These are phyloP conservation scores for Drosophila tani DNA, from an alignment of 1,140 invertebrate genomes.

Conservation along the genomic window DNA sequence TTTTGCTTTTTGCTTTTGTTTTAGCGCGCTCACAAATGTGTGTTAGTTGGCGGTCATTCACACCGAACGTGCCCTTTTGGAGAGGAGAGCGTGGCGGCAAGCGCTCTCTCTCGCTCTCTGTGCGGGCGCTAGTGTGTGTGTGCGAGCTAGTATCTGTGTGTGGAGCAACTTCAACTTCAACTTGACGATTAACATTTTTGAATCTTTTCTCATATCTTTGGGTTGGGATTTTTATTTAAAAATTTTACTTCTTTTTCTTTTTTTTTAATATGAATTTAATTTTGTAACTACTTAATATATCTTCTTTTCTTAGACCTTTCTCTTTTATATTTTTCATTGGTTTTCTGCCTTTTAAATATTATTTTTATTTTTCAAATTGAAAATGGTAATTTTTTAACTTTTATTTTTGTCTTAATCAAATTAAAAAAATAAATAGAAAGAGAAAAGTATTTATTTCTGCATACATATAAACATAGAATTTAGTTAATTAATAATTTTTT, in stretches of 20 bases:
- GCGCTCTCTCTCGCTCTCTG: conserved; percentile 28
- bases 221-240: not conserved
- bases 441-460: too few species aligned
- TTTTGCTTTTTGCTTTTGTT: conserved; percentile 70
- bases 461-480: too few species aligned
- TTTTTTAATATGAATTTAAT: not conserved
- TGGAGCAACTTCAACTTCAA: conserved; percentile 52
- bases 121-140: conserved; percentile 23
- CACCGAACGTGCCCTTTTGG: conserved; percentile 82
- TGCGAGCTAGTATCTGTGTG: conserved; percentile 25
- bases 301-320: too few species aligned
- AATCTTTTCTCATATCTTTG: conserved; percentile 9
- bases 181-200: conserved; percentile 49
- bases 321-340: too few species aligned
- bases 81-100: conserved; percentile 50
- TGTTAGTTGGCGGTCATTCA: conserved; percentile 85
- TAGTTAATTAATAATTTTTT: too few species aligned
- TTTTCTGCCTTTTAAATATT: not conserved
- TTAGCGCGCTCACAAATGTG: conserved; percentile 84
- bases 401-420: too few species aligned
- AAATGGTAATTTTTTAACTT: too few species aligned
- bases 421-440: too few species aligned
- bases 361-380: too few species aligned
- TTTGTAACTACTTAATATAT: not conserved
- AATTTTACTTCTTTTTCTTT: not conserved